Evolutionary conservation across 2,888 invertebrate species (phyloP), one percentile per base, ranked within the genome.

Genomic region (Odontothrips loti): DNA sequence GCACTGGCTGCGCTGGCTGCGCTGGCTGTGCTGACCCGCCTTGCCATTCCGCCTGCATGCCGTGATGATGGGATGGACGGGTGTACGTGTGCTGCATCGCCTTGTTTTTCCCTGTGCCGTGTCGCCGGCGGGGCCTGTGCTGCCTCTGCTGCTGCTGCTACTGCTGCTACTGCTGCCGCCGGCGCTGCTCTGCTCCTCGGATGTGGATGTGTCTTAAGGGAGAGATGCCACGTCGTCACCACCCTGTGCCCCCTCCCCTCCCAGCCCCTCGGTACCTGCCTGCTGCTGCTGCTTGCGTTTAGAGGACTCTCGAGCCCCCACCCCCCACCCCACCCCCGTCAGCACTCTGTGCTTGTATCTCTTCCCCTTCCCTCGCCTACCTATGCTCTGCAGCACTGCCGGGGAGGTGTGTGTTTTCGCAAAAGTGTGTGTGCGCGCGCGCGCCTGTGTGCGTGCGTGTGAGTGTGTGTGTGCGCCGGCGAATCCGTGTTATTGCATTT

Each of bases 401-500:
- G 6, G 34, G 34, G 34, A 43, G 3, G 34, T 6, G 34, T 43
- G 34, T 43, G 34, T 43, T 6, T 43, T 43, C 6, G 2, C 34
- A 43, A 43, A 2, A 43, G n/a, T n/a, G n/a, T 27, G 68, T 27
- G 27, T 75, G 68, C 27, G n/a, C 23, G n/a, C 23, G 68, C n/a
- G n/a, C n/a, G 11, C 51, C 68, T 27, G 68, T 27, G 27, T 75
- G 68, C 27, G n/a, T 68, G n/a, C 23, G 68, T 23, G 68, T 68
- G 68, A 27, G 68, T 27, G 68, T 58, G 58, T 17, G 58, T 58
- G 23, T 27, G 23, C 68, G 11, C 20, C 68, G 12, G 68, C 27
- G 68, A 75, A 75, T 75, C 68, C 68, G 68, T 75, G 68, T 75
- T 75, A 75, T 75, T 75, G 68, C 68, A 75, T 75, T 75, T 75